Conservation (phyloP, 2,888 invertebrate species). For the Geophilus truncorum region DNA sequence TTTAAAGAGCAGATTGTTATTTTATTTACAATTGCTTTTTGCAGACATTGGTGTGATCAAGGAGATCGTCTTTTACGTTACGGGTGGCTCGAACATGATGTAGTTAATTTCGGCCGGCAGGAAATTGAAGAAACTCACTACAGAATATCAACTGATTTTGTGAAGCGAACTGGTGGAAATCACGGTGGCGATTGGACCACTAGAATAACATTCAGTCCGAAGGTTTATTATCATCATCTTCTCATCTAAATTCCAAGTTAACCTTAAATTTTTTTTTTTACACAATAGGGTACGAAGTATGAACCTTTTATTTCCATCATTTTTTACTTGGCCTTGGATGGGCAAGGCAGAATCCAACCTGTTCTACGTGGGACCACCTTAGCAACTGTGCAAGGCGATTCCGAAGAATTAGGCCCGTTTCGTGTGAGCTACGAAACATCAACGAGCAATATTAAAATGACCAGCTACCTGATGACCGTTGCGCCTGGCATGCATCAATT, state of each 20-base stretch:
- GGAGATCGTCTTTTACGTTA: conserved; percentile 72
- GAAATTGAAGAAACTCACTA: conserved; percentile 75
- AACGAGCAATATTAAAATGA: conserved; percentile 58
- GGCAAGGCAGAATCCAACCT: conserved; percentile 45
- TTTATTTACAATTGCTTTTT: conserved; percentile 53
- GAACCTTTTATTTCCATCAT: conserved; percentile 60
- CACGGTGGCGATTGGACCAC: conserved; percentile 93
- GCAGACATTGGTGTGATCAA: conserved; percentile 88
- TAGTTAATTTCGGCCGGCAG: conserved; percentile 83
- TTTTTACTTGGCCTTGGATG: conserved; percentile 76
- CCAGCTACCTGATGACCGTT: conserved; percentile 67
- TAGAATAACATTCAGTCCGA: conserved; percentile 61
- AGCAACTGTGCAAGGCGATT: conserved; percentile 66
- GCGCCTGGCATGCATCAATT: conserved; percentile 65
- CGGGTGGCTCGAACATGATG: conserved; percentile 92
- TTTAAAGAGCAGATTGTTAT: conserved; percentile 49
- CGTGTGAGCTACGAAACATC: conserved; percentile 53
- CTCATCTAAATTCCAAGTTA: neutral
- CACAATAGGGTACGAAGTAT: conserved; percentile 38
- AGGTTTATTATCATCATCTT: conserved; percentile 48
- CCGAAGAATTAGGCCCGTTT: conserved; percentile 73
- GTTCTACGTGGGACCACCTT: conserved; percentile 41
- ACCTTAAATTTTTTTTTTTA: neutral
- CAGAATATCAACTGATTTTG: conserved; percentile 74
- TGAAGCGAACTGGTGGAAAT: conserved; percentile 72